Evolutionary conservation across 2,888 invertebrate genomes (phyloP).

Genomic region (Carterocephalus palaemon): DNA sequence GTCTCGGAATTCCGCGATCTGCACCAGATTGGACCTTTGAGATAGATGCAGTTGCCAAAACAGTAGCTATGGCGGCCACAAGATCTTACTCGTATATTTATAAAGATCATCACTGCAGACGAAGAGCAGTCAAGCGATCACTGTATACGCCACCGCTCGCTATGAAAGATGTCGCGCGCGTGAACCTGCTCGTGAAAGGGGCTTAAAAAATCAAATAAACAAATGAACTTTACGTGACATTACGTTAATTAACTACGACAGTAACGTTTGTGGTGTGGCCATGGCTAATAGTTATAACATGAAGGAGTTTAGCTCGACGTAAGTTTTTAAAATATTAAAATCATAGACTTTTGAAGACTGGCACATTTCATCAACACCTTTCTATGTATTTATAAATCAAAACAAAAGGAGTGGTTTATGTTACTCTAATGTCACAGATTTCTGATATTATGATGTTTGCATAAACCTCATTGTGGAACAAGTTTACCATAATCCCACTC

Average conservation of each 20-base stretch:
- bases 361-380: too few relatives aligned
- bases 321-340: conserved; percentile 41
- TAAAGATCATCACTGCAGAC: conserved; percentile 41
- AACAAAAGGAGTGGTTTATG: too few relatives aligned
- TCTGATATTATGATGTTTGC: too few relatives aligned
- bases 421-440: too few relatives aligned
- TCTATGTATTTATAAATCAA: too few relatives aligned
- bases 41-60: conserved; percentile 34
- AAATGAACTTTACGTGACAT: conserved; percentile 27
- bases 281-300: conserved; percentile 69
- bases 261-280: conserved; percentile 36
- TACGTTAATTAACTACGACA: neutral
- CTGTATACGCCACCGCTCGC: conserved; percentile 43
- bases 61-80: conserved; percentile 26
- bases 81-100: conserved; percentile 43
- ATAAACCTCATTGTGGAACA: neutral
- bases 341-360: too few relatives aligned
- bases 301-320: conserved; percentile 75
- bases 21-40: conserved; percentile 23
- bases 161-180: conserved; percentile 51
- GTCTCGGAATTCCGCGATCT: conserved; percentile 28
- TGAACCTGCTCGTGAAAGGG: conserved; percentile 23
- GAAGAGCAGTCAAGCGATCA: conserved; percentile 41
- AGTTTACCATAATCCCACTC: neutral
- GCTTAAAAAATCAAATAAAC: conserved; percentile 42